Conservation (phyloP, 2,888 invertebrate genomes). For the Eutolmus rufibarbis region DNA sequence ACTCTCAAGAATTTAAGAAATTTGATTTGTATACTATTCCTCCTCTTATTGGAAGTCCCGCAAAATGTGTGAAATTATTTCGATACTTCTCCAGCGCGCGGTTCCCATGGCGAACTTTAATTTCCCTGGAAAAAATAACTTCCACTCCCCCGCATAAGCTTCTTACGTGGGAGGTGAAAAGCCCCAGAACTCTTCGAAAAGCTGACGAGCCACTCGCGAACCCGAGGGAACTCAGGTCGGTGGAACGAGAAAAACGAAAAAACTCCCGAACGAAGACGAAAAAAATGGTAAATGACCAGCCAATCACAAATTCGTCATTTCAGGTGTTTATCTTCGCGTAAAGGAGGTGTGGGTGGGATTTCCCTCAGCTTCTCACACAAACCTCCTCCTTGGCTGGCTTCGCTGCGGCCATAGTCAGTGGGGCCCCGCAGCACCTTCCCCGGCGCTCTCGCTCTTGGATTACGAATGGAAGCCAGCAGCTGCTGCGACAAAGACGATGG, state of each 20-base stretch:
- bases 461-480: not conserved
- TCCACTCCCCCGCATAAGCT: not conserved
- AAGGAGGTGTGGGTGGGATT: slow-evolving; percentile 41
- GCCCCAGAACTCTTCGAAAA: not conserved
- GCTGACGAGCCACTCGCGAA: not conserved
- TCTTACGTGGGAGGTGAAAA: not conserved
- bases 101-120: not conserved
- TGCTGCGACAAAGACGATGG: slow-evolving; percentile 4
- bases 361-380: not conserved
- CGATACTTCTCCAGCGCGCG: not conserved
- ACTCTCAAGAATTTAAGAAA: not conserved
- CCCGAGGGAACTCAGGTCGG: not conserved
- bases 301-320: slow-evolving; percentile 42
- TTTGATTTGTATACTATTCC: too few relatives aligned
- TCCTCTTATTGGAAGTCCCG: not conserved
- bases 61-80: not conserved
- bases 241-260: not conserved
- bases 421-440: not conserved
- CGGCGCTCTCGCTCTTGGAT: not conserved
- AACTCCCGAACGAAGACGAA: not conserved
- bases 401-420: not conserved
- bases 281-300: slow-evolving; percentile 18
- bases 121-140: not conserved
- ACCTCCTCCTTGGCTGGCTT: not conserved
- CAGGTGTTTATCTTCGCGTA: slow-evolving; percentile 33